Evolutionary conservation across 1,140 invertebrate genomes (phyloP), one percentile per base, ranked within the genome.

Genomic region (Nymphalis io): DNA sequence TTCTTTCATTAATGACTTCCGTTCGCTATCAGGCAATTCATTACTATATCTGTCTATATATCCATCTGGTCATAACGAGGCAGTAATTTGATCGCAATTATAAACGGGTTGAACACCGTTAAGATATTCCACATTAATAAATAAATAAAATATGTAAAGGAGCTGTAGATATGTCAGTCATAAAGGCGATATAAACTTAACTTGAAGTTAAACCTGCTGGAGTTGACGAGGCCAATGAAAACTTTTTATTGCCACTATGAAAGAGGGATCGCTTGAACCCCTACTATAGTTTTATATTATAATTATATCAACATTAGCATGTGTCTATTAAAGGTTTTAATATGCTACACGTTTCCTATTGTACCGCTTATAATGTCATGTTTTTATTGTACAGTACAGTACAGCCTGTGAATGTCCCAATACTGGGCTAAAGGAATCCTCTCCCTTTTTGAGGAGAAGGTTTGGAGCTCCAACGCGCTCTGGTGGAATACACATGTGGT

Each of bases 101-200:
- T 51, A 51, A 15, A 51, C 46, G 20, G 20, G 21, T 55, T 2
- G 15, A 33, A n/a, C 51, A 12, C n/a, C 51, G 16, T 51, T 20
- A 13, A 55, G 51, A 55, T 23, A 55, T 55, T 55, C 51, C 51
- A n/a, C 51, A 15, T 20, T 33, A 55, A 55, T 55, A 55, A 55
- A 55, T 55, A 55, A 55, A 55, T 55, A 55, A 55, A 55, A 55
- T 55, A 55, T 55, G 51, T 27, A 21, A 38, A 51, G 18, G 46
- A 20, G 18, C 16, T 33, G 23, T 60, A 71, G 53, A 68, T 74
- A 71, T 27, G 42, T 48, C 40, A 61, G 15, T 75, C 78, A 78
- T 89, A 85, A 89, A 87, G 81, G 59, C 55, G 71, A 84, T 79
- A 85, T 89, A 87, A 87, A 89, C 80, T 89, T 82, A 79, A 88